Evolutionary conservation across 2,888 invertebrate species (phyloP), one percentile per base, ranked within the genome.

Genomic region (Tryphoninae sp.): DNA sequence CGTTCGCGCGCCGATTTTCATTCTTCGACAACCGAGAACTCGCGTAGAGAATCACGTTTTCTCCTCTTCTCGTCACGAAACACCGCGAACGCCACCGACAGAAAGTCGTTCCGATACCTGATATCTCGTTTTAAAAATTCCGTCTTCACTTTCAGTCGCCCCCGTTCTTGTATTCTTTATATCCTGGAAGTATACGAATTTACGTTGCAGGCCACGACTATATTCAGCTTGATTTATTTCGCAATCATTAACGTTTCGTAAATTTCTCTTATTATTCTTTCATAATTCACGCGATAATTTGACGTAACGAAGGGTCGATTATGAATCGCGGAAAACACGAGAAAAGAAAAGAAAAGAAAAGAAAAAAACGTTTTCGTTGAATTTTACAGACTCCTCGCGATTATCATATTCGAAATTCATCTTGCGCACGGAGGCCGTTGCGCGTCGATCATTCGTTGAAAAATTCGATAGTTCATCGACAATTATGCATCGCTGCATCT

Each of bases 251-350:
- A 19, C 42, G n/a, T 58, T 69, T 58, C 13, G 69, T 9, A 9
- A 9, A 22, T 33, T 55, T 11, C 42, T 13, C 22, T 42, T 58
- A 13, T 59, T 53, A 55, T 51, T 51, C 49, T 67, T 67, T 26
- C 51, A 19, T 22, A 45, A 64, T 45, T 53, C 33, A 16, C 53
- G 67, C 33, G n/a, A 53, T 40, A 69, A 40, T 42, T 2, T 53
- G 55, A 69, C 69, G 55, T 69, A 69, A 68, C 67, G 51, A 33
- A 58, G 40, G 40, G 55, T 58, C 55, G 40, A 69, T 69, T 3
- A 58, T 42, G 42, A 42, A 58, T 55, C 22, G 58, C 16, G 16
- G 42, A 55, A n/a, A 19, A 19, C 1, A 19, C 19, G 19, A 8
- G 40, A 58, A 42, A 55, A 33, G 4, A n/a, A 58, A 55, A n/a